Base-by-base conservation (phyloP, 2,888 invertebrate genomes). In the Quadroppia sp. region DNA sequence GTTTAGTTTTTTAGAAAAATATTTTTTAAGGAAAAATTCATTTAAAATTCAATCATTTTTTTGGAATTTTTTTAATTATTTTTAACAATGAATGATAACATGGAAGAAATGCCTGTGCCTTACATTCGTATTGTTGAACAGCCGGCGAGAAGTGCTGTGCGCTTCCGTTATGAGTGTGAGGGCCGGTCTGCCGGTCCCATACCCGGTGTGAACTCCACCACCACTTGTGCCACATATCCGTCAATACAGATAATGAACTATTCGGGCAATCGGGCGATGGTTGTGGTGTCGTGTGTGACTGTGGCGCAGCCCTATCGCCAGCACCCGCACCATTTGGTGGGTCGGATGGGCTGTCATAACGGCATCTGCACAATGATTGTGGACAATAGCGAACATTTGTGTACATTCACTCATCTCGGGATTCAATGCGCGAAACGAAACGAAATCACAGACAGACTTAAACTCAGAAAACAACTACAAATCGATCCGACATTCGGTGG, bases 341-440 rank as follows among this genome's bases (percentile, higher is more conserved):
- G 96, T 0, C 90, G 92, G 80, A 96, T 96, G 81, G 89, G 89
- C 71, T 96, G 96, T 84, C 90, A 89, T 82, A 88, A 88, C 81
- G 97, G 97, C 67, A 92, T 96, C 53, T 95, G 94, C 83, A 94
- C 93, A 0, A 85, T 93, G 70, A 80, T 81, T 69, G 80, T 84
- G 28, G 42, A 67, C 59, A 87, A 87, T 76, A 90, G 91, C 74
- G 88, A 88, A 75, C 89, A 89, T 88, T 86, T 88, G 61, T 89
- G 90, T 74, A 88, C 89, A 77, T 77, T 76, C 83, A 90, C 91
- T 79, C 94, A 94, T 85, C 87, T 96, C 80, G 96, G 97, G 75
- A 95, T 97, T 78, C 96, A 97, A 82, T 97, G 97, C 85, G 94
- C 95, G 42, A 96, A 95, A 85, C 90, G 92, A 80, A 91, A 91